Percentiles rank a stretch among this genome's conserved stretches.
Evolutionary conservation across 1,140 invertebrate species (phyloP).

Genomic region (Heterodera carotae): DNA sequence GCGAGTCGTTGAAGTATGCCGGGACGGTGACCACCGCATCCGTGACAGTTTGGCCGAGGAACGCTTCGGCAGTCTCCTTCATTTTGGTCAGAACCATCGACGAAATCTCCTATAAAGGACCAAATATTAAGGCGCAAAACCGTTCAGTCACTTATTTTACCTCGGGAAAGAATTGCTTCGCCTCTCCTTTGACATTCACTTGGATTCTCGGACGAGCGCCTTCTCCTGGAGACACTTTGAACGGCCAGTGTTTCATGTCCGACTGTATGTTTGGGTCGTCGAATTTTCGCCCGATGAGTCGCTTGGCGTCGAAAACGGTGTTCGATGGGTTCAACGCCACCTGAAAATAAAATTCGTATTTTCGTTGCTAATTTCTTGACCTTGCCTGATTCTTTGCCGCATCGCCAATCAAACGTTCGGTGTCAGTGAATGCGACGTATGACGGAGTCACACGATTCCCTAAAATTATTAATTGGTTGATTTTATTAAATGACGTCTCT

Average conservation of each 20-base stretch:
- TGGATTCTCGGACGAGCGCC: slow-evolving; percentile 66
- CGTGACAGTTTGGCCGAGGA: no score
- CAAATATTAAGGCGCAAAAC: no score
- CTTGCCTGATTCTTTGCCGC: slow-evolving; percentile 81
- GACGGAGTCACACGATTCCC: slow-evolving; percentile 94
- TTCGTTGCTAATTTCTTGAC: no score
- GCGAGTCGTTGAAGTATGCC: no score
- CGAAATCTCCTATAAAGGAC: no score
- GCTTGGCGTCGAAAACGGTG: no score
- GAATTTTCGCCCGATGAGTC: slow-evolving; percentile 71
- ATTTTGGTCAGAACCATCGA: no score
- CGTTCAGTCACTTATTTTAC: no score
- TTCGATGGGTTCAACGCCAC: slow-evolving; percentile 16
- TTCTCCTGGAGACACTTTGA: slow-evolving; percentile 54
- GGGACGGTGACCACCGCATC: no score
- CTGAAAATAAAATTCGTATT: slow-evolving; percentile 61
- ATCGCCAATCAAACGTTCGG: slow-evolving; percentile 92
- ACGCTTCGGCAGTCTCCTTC: no score
- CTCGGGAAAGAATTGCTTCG: slow-evolving; percentile 70
- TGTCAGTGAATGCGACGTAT: slow-evolving; percentile 95
- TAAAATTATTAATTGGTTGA: slow-evolving; percentile 60
- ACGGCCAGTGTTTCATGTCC: slow-evolving; percentile 74
- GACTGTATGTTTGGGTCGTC: slow-evolving; percentile 77
- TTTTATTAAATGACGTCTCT: neutral
- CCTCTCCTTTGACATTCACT: slow-evolving; percentile 70